A percentile compares a stretch with the other conserved stretches of the same genome.
Evolutionary conservation across 2,888 invertebrate genomes (phyloP).

Genomic region (Drosophila borborema): DNA sequence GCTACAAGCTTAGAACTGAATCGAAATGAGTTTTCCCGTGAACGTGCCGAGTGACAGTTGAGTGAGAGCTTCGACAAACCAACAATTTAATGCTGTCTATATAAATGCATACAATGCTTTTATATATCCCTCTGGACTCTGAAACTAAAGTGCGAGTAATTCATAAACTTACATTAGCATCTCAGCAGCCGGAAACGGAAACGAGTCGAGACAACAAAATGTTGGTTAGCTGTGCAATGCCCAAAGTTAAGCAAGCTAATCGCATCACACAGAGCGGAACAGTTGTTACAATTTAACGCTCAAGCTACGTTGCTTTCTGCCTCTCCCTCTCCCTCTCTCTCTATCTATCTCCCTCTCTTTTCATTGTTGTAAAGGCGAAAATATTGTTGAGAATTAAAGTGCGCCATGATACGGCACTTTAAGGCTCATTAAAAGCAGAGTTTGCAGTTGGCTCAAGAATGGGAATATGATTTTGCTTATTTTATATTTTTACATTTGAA

Average conservation of each 20-base stretch:
- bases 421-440: conserved; percentile 1
- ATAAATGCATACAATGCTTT: neutral
- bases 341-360: neutral
- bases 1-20: conserved; percentile 3
- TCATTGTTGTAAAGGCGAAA: neutral
- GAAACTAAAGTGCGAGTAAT: conserved; percentile 31
- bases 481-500: neutral
- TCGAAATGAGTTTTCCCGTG: conserved; percentile 11
- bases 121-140: neutral
- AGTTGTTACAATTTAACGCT: conserved; percentile 71
- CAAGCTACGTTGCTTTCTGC: conserved; percentile 40
- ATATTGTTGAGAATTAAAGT: conserved; percentile 3
- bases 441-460: too few relatives aligned
- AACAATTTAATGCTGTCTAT: neutral
- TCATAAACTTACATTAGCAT: conserved; percentile 49
- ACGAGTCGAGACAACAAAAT: conserved; percentile 42
- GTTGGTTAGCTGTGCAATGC: conserved; percentile 58
- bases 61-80: conserved; percentile 4
- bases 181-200: conserved; percentile 65
- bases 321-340: neutral
- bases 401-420: neutral
- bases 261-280: conserved; percentile 46
- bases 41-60: conserved; percentile 44
- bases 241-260: conserved; percentile 46
- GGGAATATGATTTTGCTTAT: neutral